A percentile compares a stretch with the other conserved stretches of the same genome.
Evolutionary conservation across 2,888 invertebrate species (phyloP).

Genomic region (Noctua comes): DNA sequence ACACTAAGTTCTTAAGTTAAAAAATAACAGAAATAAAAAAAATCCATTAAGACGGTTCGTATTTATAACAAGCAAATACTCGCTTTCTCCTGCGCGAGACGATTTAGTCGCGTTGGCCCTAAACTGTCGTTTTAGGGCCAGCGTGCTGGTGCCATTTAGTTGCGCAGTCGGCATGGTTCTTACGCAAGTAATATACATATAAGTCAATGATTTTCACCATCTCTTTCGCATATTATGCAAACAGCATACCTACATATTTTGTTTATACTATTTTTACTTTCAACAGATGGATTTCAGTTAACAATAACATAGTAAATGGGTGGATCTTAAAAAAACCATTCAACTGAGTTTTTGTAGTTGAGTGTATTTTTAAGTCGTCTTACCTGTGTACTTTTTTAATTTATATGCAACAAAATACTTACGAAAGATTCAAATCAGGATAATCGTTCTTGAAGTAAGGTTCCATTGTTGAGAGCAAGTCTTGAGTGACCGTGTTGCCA

Average conservation of each 20-base stretch:
- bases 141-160: not conserved
- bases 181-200: not conserved
- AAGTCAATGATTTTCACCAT: not conserved
- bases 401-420: slow-evolving; percentile 68
- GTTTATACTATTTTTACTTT: too few relatives aligned
- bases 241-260: too few relatives aligned
- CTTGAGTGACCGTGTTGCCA: slow-evolving; percentile 94
- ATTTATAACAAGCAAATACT: too few relatives aligned
- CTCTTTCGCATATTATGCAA: not conserved
- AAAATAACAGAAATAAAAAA: too few relatives aligned
- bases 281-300: too few relatives aligned
- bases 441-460: slow-evolving; percentile 86
- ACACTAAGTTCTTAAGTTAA: too few relatives aligned
- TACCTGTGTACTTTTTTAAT: not conserved
- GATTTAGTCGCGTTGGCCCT: not conserved
- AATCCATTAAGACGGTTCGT: too few relatives aligned
- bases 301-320: too few relatives aligned
- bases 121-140: not conserved
- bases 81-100: not conserved
- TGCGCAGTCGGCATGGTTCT: not conserved
- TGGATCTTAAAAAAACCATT: not conserved
- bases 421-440: slow-evolving; percentile 88
- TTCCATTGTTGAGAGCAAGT: slow-evolving; percentile 93
- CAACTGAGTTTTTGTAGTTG: not conserved
- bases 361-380: not conserved